Evolutionary conservation across 2,888 invertebrate genomes (phyloP).

Genomic region (Drosophila nr. medialis): DNA sequence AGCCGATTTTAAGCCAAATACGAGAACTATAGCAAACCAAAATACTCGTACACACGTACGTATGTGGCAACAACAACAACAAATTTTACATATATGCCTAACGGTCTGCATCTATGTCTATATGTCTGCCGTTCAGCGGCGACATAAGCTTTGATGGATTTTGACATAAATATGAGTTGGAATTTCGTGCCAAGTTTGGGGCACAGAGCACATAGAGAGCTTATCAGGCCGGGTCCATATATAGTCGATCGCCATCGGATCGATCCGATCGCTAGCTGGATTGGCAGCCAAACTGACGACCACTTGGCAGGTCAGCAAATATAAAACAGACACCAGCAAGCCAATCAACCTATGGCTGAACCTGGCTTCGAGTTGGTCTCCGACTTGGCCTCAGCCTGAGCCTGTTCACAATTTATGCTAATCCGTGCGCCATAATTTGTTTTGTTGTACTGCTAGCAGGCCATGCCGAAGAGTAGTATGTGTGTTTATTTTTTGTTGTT

Average conservation of each 20-base stretch:
- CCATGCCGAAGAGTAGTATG: slow-evolving; percentile 42
- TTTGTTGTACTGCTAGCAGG: slow-evolving; percentile 48
- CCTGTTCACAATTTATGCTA: slow-evolving; percentile 74
- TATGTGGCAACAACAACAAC: background rate
- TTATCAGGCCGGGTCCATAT: slow-evolving; percentile 64
- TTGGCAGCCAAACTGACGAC: slow-evolving; percentile 67
- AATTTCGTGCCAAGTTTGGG: slow-evolving; percentile 74
- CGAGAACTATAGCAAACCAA: slow-evolving; percentile 42
- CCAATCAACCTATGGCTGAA: slow-evolving; percentile 19
- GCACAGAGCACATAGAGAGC: slow-evolving; percentile 36
- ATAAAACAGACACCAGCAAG: slow-evolving; percentile 35
- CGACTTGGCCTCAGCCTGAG: slow-evolving; percentile 20
- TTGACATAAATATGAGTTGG: slow-evolving; percentile 79
- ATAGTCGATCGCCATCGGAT: slow-evolving; percentile 53
- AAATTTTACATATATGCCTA: slow-evolving; percentile 42
- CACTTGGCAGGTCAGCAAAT: slow-evolving; percentile 68
- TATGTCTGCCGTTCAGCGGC: slow-evolving; percentile 46
- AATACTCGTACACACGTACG: slow-evolving; percentile 21
- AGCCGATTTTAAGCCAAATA: slow-evolving; percentile 58
- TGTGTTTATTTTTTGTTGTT: slow-evolving; percentile 7
- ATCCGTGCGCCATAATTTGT: slow-evolving; percentile 78
- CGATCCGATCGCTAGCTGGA: slow-evolving; percentile 32
- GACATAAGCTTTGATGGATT: slow-evolving; percentile 80
- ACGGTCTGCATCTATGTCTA: slow-evolving; percentile 41
- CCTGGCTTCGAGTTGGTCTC: slow-evolving; percentile 2